Evolutionary conservation across 2,113 vertebrate genomes (phyloP), one percentile per base, ranked within the genome.

Genomic region (Protomyctophum bolini): DNA sequence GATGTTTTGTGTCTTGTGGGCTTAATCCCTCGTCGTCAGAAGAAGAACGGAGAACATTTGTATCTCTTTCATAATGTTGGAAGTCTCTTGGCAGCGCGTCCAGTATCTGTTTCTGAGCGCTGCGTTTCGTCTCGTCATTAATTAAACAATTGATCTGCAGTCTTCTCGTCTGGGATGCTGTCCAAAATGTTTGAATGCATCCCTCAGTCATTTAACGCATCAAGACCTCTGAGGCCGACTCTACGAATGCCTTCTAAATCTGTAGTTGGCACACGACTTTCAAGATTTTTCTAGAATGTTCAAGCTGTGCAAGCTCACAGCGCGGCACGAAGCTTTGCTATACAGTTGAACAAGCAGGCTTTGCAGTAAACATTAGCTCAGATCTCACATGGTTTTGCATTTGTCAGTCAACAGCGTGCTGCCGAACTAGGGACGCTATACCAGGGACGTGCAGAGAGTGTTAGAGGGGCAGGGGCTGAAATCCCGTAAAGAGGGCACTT

Each of bases 331-430:
- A 21, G 21, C 21, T 56, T 52, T 73, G 75, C 52, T 21, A 21
- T 50, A 12, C 62, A 10, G 58, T 51, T 76, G 48, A 68, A 68
- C 45, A 48, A 66, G 71, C 51, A 72, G 82, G 52, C 61, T 75
- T 77, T 70, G 49, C 67, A 79, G 79, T 41, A 2, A 41, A 41
- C 33, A 41, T 41, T 41, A 41, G 33, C 33, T 41, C 33, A 41
- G 33, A 41, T 6, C 33, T 41, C 33, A 41, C 33, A 41, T 41
- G 33, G 33, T 41, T 41, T 41, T 41, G 2, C 33, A 1, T 41
- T 21, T 21, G 1, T 4, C 33, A 41, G 33, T 41, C 33, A 41
- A 41, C 33, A 41, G 33, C 33, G 5, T 41, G 33, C 33, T 41
- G 4, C 33, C 5, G 33, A 41, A 21, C 21, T 21, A 21, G 33